Evolutionary conservation across 2,888 invertebrate genomes (phyloP).

Genomic region (Gandaritis pyraliata): DNA sequence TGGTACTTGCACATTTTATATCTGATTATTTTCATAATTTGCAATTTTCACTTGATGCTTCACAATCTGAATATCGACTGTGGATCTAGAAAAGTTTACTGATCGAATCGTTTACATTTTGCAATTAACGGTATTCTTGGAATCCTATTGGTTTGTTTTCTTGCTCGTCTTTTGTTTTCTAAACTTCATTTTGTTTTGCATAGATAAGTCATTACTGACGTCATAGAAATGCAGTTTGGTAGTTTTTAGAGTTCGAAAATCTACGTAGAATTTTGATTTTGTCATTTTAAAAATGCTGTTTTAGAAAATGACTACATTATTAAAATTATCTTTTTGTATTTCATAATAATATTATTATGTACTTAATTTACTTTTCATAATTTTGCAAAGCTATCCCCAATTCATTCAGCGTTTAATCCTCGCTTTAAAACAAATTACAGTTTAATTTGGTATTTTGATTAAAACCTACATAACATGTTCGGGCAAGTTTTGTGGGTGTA

Average conservation of each 20-base stretch:
- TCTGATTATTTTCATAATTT: slow-evolving; percentile 37
- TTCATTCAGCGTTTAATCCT: slow-evolving; percentile 22
- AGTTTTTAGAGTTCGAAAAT: too few relatives aligned
- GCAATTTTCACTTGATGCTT: background rate
- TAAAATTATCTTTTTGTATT: too few relatives aligned
- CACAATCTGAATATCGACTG: slow-evolving; percentile 9
- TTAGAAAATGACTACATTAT: too few relatives aligned
- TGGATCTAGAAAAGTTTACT: slow-evolving; percentile 10
- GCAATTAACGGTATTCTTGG: slow-evolving; percentile 9
- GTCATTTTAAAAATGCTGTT: too few relatives aligned
- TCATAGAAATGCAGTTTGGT: too few relatives aligned
- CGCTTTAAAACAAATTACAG: slow-evolving; percentile 26
- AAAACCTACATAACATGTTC: slow-evolving; percentile 33
- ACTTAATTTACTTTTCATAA: slow-evolving; percentile 12
- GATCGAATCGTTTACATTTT: slow-evolving; percentile 3
- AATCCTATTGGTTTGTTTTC: slow-evolving; percentile 24
- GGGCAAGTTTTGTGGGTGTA: slow-evolving; percentile 43
- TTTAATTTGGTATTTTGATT: slow-evolving; percentile 37
- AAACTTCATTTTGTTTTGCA: slow-evolving; percentile 9
- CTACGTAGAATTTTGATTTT: too few relatives aligned
- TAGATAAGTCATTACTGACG: background rate
- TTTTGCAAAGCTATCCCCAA: slow-evolving; percentile 21
- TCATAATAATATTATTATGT: background rate
- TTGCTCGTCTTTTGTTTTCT: slow-evolving; percentile 17
- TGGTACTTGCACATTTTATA: slow-evolving; percentile 48